These are phyloP conservation scores for Tetanocera ferruginea DNA, from an alignment of 2,888 invertebrate genomes.

Conservation along the genomic window DNA sequence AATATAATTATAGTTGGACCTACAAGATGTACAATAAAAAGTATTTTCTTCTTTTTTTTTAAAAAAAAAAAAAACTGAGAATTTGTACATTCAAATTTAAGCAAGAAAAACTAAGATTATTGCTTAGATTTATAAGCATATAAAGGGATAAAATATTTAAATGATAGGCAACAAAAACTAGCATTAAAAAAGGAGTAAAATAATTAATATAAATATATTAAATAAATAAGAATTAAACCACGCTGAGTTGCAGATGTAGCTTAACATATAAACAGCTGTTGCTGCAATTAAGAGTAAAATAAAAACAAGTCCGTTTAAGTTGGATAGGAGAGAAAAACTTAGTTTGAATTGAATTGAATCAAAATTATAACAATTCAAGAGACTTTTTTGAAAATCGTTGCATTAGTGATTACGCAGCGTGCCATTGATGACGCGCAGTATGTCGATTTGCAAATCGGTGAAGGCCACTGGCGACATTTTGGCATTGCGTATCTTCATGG, in stretches of 20 bases:
- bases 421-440: conserved; percentile 63
- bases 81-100: conserved; percentile 21
- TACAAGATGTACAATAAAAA: conserved; percentile 12
- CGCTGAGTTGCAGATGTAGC: too few relatives aligned
- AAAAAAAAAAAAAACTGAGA: background rate
- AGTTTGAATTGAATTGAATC: background rate
- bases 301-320: too few relatives aligned
- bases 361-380: background rate
- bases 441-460: conserved; percentile 66
- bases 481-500: conserved; percentile 66
- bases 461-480: conserved; percentile 64
- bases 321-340: too few relatives aligned
- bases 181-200: background rate
- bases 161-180: background rate
- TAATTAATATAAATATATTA: background rate
- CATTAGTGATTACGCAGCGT: conserved; percentile 60
- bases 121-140: background rate
- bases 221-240: background rate
- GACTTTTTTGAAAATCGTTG: background rate
- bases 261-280: too few relatives aligned
- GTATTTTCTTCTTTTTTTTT: background rate
- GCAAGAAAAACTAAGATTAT: background rate
- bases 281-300: too few relatives aligned
- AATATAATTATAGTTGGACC: conserved; percentile 28
- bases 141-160: background rate